phyloP scores from a whole-genome alignment of 2,797 vertebrate genomes.

The Schizopygopsis malacanthus region DNA sequence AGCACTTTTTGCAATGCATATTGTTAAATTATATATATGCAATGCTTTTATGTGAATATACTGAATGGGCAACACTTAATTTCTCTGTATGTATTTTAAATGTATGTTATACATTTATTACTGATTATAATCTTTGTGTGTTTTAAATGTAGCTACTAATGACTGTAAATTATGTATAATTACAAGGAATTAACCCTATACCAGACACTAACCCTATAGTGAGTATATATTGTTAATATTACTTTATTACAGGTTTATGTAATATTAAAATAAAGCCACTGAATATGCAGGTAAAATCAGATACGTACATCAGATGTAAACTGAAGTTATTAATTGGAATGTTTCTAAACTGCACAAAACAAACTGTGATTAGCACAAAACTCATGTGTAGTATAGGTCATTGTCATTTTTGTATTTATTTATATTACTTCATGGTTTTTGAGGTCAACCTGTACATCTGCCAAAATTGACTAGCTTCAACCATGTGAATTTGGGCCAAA shows the following conservation, averaged over 20 bases:
- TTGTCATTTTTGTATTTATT: not conserved
- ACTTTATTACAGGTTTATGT: not conserved
- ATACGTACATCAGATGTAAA: not conserved
- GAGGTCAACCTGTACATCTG: not conserved
- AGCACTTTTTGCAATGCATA: too few species aligned
- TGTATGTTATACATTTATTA: too few species aligned
- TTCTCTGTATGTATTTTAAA: too few species aligned
- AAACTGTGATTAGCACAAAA: not conserved
- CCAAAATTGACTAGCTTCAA: not conserved
- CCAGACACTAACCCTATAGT: not conserved
- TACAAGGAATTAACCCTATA: not conserved
- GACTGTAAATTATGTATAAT: not conserved
- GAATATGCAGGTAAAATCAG: not conserved
- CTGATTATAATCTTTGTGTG: too few species aligned
- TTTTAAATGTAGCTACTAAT: not conserved
- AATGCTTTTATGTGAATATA: not conserved
- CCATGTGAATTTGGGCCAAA: not conserved
- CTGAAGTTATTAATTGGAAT: not conserved
- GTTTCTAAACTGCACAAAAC: not conserved
- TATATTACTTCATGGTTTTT: not conserved
- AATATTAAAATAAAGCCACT: not conserved
- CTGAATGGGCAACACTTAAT: not conserved
- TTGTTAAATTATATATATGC: too few species aligned
- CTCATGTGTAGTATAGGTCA: not conserved
- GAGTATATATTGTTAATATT: too few species aligned